phyloP scores from a whole-genome alignment of 2,113 vertebrate genomes.

The Mixornis gularis region DNA sequence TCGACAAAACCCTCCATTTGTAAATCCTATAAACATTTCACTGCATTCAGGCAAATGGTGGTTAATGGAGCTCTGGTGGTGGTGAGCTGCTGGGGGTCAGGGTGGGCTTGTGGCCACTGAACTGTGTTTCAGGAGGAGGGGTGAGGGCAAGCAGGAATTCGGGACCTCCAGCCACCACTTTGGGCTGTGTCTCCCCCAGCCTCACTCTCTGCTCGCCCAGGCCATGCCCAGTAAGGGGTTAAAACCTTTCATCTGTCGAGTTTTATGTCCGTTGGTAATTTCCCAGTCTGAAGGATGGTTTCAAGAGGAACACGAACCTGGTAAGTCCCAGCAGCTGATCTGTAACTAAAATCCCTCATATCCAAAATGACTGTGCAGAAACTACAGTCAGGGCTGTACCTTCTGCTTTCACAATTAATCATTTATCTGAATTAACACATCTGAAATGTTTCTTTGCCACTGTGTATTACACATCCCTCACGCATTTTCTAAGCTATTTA shows the following conservation, averaged over 20 bases:
- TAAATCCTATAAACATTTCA: neutral
- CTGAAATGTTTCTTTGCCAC: neutral
- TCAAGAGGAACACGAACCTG: neutral
- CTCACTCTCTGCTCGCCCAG: fast-evolving
- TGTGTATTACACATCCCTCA: no score
- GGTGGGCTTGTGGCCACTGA: neutral
- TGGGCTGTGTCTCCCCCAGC: neutral
- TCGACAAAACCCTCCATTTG: neutral
- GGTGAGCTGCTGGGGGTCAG: neutral
- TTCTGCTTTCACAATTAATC: neutral
- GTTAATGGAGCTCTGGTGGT: neutral
- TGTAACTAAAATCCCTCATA: neutral
- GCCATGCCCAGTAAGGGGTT: fast-evolving
- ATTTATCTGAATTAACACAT: neutral
- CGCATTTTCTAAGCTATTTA: neutral
- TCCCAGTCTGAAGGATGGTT: neutral
- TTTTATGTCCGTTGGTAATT: neutral
- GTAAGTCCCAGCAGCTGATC: neutral
- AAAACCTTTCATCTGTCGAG: neutral
- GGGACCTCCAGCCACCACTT: neutral
- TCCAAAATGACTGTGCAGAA: neutral
- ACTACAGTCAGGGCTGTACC: neutral
- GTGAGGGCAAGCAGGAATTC: neutral
- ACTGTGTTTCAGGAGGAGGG: neutral
- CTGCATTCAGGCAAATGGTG: neutral